These are phyloP conservation scores for Heteropelma amictum DNA, from an alignment of 2,888 invertebrate genomes.

Conservation along the genomic window DNA sequence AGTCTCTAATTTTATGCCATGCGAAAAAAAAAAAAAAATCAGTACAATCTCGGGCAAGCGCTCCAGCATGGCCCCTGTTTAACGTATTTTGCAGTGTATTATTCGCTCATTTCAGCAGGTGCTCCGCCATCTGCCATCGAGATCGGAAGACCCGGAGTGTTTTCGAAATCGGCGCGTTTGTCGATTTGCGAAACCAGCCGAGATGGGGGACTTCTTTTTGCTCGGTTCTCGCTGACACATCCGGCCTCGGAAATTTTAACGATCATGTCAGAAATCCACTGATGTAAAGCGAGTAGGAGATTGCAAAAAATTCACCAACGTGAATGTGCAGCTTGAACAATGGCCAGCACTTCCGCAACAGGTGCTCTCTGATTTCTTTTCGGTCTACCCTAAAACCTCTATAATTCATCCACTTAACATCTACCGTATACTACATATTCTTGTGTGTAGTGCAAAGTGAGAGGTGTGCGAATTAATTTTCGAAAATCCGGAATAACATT, in stretches of 20 bases:
- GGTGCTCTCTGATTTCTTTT: constrained; percentile 13
- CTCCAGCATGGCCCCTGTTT: too few species aligned
- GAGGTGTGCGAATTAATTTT: too few species aligned
- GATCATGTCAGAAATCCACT: too few species aligned
- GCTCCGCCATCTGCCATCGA: constrained; percentile 35
- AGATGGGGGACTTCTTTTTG: constrained; percentile 2
- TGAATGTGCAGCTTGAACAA: constrained; percentile 5
- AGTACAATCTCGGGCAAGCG: background rate
- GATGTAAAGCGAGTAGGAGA: too few species aligned
- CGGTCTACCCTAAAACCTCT: background rate
- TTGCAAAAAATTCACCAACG: too few species aligned
- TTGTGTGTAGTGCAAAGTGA: too few species aligned
- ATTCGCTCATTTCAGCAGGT: constrained; percentile 37
- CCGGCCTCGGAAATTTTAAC: too few species aligned
- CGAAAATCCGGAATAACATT: too few species aligned
- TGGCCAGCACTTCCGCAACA: constrained; percentile 37
- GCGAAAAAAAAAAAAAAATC: constrained; percentile 13
- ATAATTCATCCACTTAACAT: too few species aligned
- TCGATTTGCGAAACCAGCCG: constrained; percentile 19
- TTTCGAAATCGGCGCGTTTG: constrained; percentile 36
- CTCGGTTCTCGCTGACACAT: too few species aligned
- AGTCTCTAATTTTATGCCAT: constrained; percentile 3
- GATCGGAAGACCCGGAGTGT: background rate
- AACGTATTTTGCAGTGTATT: constrained; percentile 4
- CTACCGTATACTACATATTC: too few species aligned